Conservation (phyloP, 2,888 invertebrate genomes). For the Brachyptera risi region DNA sequence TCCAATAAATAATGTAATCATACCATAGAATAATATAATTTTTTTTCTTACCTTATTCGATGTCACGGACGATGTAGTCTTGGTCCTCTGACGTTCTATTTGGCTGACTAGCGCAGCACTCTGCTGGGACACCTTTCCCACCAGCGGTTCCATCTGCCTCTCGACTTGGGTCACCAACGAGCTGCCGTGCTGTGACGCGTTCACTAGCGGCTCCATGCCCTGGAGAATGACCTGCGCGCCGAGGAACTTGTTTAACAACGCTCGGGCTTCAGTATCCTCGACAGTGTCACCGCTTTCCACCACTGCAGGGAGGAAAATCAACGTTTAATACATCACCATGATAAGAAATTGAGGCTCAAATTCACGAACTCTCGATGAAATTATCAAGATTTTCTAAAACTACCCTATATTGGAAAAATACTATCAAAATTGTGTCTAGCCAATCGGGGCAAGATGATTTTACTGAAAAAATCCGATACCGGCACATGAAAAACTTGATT, state of each 20-base stretch:
- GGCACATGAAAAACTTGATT: too few species aligned
- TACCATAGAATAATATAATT: too few species aligned
- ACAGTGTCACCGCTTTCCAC: constrained; percentile 59
- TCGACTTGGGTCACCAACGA: constrained; percentile 39
- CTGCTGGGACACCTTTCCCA: constrained; percentile 33
- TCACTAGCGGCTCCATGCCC: constrained; percentile 60
- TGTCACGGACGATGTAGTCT: not conserved
- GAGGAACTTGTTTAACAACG: constrained; percentile 76
- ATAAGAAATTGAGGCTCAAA: too few species aligned
- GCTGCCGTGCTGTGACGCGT: constrained; percentile 30
- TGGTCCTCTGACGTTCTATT: constrained; percentile 38
- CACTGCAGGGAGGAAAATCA: constrained; percentile 46
- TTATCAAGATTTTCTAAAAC: constrained; percentile 2
- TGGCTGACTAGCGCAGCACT: constrained; percentile 38
- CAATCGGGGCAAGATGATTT: too few species aligned
- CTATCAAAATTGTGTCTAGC: too few species aligned
- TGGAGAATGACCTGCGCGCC: constrained; percentile 77
- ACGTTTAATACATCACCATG: too few species aligned
- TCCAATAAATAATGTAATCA: too few species aligned
- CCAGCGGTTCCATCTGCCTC: constrained; percentile 45
- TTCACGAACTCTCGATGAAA: not conserved
- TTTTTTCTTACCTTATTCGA: constrained; percentile 2
- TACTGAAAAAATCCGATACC: too few species aligned
- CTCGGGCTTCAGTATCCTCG: constrained; percentile 68
- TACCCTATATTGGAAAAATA: constrained; percentile 14